Conservation (phyloP, 2,113 vertebrate genomes). For the Sprattus sprattus region DNA sequence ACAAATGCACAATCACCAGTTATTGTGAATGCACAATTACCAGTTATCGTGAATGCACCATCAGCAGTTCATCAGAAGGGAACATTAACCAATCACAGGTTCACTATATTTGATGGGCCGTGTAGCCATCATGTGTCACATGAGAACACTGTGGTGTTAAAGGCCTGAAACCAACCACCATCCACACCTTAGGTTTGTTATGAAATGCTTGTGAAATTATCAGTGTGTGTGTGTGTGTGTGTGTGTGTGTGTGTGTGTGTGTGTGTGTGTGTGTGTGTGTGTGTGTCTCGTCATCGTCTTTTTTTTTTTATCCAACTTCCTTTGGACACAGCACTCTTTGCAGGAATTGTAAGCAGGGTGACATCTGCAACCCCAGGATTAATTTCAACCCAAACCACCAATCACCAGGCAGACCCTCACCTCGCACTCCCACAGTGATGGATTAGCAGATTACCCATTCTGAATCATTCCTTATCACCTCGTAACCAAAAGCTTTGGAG, state of each 20-base stretch:
- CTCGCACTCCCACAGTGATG: neutral
- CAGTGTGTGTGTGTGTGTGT: neutral
- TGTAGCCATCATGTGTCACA: too few relatives aligned
- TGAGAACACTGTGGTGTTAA: neutral
- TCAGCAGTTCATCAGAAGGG: neutral
- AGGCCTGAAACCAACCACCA: neutral
- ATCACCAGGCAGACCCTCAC: neutral
- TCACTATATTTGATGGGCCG: neutral
- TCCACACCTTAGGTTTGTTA: neutral
- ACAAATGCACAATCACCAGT: too few relatives aligned
- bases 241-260: neutral
- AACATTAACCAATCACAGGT: neutral
- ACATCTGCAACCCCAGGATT: neutral
- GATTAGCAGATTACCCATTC: neutral
- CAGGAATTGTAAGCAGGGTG: neutral
- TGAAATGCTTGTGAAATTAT: neutral
- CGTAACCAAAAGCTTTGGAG: neutral
- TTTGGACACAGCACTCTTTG: neutral
- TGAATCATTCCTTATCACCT: neutral
- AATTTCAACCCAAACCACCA: slow-evolving; percentile 5
- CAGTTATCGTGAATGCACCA: too few relatives aligned
- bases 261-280: neutral
- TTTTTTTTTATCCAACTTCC: neutral
- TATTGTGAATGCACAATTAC: too few relatives aligned
- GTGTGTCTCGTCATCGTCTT: neutral